Conservation (phyloP, 2,113 vertebrate genomes). For the Colistium nudipinnis region DNA sequence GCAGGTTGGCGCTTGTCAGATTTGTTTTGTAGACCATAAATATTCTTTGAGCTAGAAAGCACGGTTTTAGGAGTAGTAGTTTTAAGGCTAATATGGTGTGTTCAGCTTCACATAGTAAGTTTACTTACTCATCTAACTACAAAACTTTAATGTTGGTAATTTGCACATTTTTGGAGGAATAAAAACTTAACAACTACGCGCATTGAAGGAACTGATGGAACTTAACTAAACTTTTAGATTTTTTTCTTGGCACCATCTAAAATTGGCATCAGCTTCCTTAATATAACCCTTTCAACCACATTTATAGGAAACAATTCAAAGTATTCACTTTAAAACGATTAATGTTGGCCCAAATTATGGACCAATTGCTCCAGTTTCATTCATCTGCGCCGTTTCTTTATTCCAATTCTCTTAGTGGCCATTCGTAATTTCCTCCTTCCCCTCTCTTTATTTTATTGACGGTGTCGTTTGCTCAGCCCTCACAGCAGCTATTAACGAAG, state of each 20-base stretch:
- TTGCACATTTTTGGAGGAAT: too few relatives aligned
- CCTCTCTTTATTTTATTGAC: conserved; percentile 44
- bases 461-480: conserved; percentile 43
- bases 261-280: conserved; percentile 22
- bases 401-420: conserved; percentile 10
- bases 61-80: too few relatives aligned
- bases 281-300: conserved; percentile 20
- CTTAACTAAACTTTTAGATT: background rate
- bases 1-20: too few relatives aligned
- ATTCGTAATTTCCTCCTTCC: conserved; percentile 23
- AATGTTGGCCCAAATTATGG: too few relatives aligned
- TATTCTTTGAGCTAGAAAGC: too few relatives aligned
- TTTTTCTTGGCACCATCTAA: conserved; percentile 28
- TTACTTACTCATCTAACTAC: too few relatives aligned
- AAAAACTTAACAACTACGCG: too few relatives aligned
- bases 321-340: conserved; percentile 46
- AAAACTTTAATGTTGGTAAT: too few relatives aligned
- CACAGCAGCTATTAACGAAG: conserved; percentile 54
- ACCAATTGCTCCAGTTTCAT: conserved; percentile 18
- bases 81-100: too few relatives aligned
- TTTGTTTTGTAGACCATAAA: too few relatives aligned
- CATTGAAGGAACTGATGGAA: too few relatives aligned
- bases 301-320: conserved; percentile 30
- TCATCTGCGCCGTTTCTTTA: conserved; percentile 36
- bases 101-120: too few relatives aligned